Evolutionary conservation across 2,113 vertebrate species (phyloP).

Genomic region (Sinocyclocheilus grahami): DNA sequence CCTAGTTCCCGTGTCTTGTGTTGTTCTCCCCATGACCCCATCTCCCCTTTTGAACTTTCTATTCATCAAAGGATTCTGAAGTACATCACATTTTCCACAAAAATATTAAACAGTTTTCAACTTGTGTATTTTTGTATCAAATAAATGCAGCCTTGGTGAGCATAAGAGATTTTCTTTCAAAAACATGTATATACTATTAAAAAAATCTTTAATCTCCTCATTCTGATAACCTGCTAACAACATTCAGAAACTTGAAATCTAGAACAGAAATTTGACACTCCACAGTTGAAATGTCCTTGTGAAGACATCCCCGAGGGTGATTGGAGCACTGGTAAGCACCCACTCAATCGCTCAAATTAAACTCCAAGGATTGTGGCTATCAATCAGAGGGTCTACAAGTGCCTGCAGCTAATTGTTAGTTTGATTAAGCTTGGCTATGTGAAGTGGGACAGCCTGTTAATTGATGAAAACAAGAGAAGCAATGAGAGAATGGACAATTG

Average conservation of each 20-base stretch:
- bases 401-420: constrained; percentile 66
- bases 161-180: neutral
- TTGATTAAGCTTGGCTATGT: constrained; percentile 70
- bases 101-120: too few relatives aligned
- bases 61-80: neutral
- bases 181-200: neutral
- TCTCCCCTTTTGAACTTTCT: neutral
- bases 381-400: constrained; percentile 67
- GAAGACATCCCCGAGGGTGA: constrained; percentile 40
- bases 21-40: too few relatives aligned
- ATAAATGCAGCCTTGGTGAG: neutral
- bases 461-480: constrained; percentile 69
- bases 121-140: neutral
- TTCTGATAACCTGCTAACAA: neutral
- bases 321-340: constrained; percentile 41
- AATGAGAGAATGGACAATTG: constrained; percentile 56
- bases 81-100: neutral
- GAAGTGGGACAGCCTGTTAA: constrained; percentile 71
- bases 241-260: constrained; percentile 36
- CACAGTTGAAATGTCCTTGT: constrained; percentile 33
- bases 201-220: constrained; percentile 44
- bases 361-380: constrained; percentile 63
- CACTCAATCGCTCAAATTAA: constrained; percentile 63
- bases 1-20: too few relatives aligned
- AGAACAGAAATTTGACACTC: constrained; percentile 37